Evolutionary conservation across 2,888 invertebrate genomes (phyloP).

Genomic region (Agonum fuliginosum): DNA sequence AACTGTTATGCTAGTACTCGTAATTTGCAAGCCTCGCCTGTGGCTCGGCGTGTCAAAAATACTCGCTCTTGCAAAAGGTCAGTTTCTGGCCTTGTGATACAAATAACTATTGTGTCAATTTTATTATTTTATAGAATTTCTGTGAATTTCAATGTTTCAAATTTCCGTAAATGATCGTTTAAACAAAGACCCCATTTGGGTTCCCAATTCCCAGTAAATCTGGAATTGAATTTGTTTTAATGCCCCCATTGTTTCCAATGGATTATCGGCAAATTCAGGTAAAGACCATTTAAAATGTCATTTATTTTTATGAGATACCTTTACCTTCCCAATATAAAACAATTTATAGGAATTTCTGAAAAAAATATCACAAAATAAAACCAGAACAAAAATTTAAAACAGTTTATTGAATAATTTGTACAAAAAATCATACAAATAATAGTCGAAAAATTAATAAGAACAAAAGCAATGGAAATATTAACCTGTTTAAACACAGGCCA

Average conservation of each 20-base stretch:
- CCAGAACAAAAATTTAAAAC: background rate
- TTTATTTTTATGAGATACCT: background rate
- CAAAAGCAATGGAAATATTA: background rate
- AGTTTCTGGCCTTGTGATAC: too few relatives aligned
- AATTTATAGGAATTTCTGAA: too few relatives aligned
- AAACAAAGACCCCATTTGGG: background rate
- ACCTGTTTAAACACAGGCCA: background rate
- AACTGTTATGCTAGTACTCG: too few relatives aligned
- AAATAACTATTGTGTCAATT: conserved; percentile 26
- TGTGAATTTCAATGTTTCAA: too few relatives aligned
- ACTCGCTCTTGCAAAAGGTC: too few relatives aligned
- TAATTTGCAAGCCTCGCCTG: too few relatives aligned
- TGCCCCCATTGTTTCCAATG: background rate
- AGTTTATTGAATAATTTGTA: too few relatives aligned
- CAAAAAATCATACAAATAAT: too few relatives aligned
- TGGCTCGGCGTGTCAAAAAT: too few relatives aligned
- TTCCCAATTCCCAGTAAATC: background rate
- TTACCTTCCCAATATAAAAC: too few relatives aligned
- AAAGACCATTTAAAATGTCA: background rate
- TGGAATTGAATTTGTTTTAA: background rate
- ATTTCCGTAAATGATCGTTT: too few relatives aligned
- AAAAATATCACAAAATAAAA: too few relatives aligned
- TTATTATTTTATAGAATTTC: conserved; percentile 10
- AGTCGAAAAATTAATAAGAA: background rate
- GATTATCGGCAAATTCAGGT: background rate